Conservation (phyloP, 1,140 invertebrate genomes). For the Drosophila saltans region DNA sequence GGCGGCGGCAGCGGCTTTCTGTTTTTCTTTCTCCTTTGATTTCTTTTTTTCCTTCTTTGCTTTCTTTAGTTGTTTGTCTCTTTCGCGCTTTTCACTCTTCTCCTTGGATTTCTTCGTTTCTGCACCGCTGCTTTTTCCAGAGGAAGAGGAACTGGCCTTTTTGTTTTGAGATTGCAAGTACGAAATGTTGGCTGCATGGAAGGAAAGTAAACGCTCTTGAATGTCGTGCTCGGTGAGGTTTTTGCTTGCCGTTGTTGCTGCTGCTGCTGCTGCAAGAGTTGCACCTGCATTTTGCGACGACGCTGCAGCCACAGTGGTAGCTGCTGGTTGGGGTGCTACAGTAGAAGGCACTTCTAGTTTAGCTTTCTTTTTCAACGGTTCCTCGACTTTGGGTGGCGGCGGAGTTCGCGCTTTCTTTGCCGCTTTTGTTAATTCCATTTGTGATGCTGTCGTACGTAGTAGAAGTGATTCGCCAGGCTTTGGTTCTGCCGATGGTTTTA, state of each 20-base stretch:
- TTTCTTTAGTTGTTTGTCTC: constrained; percentile 63
- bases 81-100: constrained; percentile 61
- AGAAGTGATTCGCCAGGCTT: constrained; percentile 67
- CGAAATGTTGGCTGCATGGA: constrained; percentile 86
- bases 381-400: constrained; percentile 43
- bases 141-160: constrained; percentile 72
- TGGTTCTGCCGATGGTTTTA: constrained; percentile 33
- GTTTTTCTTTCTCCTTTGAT: constrained; percentile 62
- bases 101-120: constrained; percentile 62
- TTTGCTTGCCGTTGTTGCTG: constrained; percentile 35
- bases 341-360: constrained; percentile 42
- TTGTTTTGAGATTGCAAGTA: constrained; percentile 86
- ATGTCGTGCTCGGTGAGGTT: constrained; percentile 85
- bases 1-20: constrained; percentile 26
- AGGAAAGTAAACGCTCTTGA: constrained; percentile 85
- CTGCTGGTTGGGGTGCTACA: neutral
- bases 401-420: constrained; percentile 31
- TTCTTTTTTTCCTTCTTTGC: constrained; percentile 72
- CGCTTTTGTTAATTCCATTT: constrained; percentile 41
- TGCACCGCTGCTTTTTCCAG: constrained; percentile 38
- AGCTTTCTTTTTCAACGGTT: constrained; percentile 59
- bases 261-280: neutral
- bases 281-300: neutral
- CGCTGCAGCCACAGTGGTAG: neutral
- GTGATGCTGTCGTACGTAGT: constrained; percentile 40